These are phyloP conservation scores for Acronicta psi DNA, from an alignment of 2,888 invertebrate species.

Conservation along the genomic window DNA sequence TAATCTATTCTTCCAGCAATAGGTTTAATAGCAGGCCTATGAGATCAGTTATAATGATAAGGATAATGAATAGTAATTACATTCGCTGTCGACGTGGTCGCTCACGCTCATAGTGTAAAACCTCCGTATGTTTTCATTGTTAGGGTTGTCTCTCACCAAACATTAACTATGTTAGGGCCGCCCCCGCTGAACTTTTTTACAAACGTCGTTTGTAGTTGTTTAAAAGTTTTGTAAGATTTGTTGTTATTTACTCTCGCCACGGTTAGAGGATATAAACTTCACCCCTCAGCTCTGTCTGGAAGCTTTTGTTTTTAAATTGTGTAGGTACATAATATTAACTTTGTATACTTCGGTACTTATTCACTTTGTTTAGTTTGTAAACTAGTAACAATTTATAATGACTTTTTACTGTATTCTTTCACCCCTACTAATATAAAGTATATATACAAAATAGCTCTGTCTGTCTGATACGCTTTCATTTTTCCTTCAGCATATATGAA, in stretches of 20 bases:
- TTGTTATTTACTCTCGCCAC: slow-evolving; percentile 45
- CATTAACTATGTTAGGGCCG: slow-evolving; percentile 33
- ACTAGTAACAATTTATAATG: not conserved
- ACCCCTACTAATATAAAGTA: too few relatives aligned
- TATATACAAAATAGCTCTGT: too few relatives aligned
- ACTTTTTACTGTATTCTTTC: too few relatives aligned
- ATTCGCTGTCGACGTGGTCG: not conserved
- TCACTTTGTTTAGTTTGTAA: slow-evolving; percentile 20
- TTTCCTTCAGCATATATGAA: too few relatives aligned
- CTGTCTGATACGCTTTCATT: too few relatives aligned
- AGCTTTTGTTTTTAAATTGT: slow-evolving; percentile 38
- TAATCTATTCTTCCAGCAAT: not conserved
- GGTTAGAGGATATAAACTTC: slow-evolving; percentile 24
- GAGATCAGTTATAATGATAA: not conserved
- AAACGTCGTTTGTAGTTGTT: slow-evolving; percentile 40
- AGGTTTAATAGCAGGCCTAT: not conserved
- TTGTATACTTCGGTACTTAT: slow-evolving; percentile 2
- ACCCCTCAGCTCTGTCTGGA: slow-evolving; percentile 34
- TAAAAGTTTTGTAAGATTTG: slow-evolving; percentile 46
- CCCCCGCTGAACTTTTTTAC: slow-evolving; percentile 43
- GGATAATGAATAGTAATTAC: not conserved
- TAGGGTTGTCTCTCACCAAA: slow-evolving; percentile 19
- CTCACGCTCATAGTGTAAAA: not conserved
- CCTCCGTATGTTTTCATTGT: slow-evolving; percentile 8
- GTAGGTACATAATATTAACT: slow-evolving; percentile 1